phyloP scores from a whole-genome alignment of 2,888 invertebrate species.

The Panzeria rudis region DNA sequence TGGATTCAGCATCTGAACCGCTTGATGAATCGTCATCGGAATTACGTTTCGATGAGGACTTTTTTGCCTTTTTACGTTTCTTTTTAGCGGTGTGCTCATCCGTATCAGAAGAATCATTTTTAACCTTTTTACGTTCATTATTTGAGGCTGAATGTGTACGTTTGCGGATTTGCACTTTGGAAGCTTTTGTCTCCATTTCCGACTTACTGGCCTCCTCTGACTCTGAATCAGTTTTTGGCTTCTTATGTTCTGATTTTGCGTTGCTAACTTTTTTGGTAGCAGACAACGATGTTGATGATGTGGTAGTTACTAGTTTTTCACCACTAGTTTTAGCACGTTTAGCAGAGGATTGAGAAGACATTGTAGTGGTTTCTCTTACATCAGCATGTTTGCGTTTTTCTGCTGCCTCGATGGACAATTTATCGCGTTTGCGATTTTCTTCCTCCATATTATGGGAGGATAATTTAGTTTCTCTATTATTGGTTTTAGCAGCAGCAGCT shows the following conservation, averaged over 20 bases:
- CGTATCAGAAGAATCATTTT: conserved; percentile 84
- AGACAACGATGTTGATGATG: conserved; percentile 17
- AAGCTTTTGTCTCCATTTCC: conserved; percentile 74
- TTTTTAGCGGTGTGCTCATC: conserved; percentile 84
- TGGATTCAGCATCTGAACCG: conserved; percentile 87
- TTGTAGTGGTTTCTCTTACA: conserved; percentile 55
- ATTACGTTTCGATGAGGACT: conserved; percentile 73
- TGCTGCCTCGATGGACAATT: conserved; percentile 58
- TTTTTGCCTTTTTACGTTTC: conserved; percentile 85
- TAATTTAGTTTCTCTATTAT: conserved; percentile 58
- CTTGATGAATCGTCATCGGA: conserved; percentile 86
- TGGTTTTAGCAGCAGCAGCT: conserved; percentile 31
- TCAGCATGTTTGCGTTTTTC: conserved; percentile 74
- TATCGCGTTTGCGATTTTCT: conserved; percentile 72
- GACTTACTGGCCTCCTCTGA: conserved; percentile 65
- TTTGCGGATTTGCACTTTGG: conserved; percentile 70
- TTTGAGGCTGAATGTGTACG: conserved; percentile 73
- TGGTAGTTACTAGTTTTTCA: conserved; percentile 60
- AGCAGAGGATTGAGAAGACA: conserved; percentile 14
- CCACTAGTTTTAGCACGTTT: conserved; percentile 71
- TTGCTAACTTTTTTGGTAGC: conserved; percentile 82
- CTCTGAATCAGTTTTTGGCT: conserved; percentile 70
- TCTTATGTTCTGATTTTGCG: conserved; percentile 83
- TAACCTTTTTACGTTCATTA: conserved; percentile 74
- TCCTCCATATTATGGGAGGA: conserved; percentile 47